Conservation (phyloP, 2,888 invertebrate species). For the Aromia moschata region DNA sequence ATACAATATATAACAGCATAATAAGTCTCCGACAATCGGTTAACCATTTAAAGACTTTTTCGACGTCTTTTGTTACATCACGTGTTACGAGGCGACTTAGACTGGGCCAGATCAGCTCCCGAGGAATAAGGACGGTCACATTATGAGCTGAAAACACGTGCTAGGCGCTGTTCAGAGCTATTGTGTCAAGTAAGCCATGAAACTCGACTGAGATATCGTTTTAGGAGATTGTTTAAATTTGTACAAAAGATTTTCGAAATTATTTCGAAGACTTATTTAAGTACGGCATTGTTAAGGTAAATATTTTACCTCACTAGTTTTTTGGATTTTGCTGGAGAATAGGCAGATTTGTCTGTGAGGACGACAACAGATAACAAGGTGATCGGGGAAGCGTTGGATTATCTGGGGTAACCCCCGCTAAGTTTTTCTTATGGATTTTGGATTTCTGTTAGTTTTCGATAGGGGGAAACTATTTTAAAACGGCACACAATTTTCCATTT, state of each 20-base stretch:
- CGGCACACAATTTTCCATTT: no score
- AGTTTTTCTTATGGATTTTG: background rate
- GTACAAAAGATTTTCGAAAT: constrained; percentile 37
- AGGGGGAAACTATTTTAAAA: no score
- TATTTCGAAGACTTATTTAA: constrained; percentile 35
- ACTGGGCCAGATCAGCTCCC: constrained; percentile 2
- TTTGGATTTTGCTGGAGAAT: constrained; percentile 24
- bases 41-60: constrained; percentile 53
- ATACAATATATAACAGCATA: constrained; percentile 53
- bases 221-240: constrained; percentile 35
- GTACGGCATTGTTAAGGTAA: constrained; percentile 35
- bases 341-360: constrained; percentile 25
- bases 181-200: constrained; percentile 32
- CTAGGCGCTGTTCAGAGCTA: constrained; percentile 29
- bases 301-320: constrained; percentile 38
- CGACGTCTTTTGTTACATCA: constrained; percentile 48
- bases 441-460: no score
- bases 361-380: constrained; percentile 18
- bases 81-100: constrained; percentile 45
- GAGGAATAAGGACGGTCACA: constrained; percentile 3
- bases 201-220: constrained; percentile 40
- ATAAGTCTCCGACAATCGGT: constrained; percentile 52
- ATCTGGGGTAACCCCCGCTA: background rate
- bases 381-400: background rate
- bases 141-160: constrained; percentile 35